Conservation (phyloP, 2,888 invertebrate species). For the Marronus borbonicus region DNA sequence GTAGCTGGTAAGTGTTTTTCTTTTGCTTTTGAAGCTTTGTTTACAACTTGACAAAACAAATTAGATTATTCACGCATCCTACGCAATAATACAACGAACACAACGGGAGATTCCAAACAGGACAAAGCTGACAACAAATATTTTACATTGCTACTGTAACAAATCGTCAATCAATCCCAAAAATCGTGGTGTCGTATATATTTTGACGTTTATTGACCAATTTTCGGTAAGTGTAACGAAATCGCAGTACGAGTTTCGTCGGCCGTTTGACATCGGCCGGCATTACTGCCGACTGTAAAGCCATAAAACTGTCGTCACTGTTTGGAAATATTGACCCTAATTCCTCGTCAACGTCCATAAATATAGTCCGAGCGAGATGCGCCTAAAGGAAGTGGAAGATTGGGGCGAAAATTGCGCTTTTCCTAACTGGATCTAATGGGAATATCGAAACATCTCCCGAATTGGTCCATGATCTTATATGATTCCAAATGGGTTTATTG, state of each 20-base stretch:
- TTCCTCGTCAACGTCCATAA: slow-evolving; percentile 37
- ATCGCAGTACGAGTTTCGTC: slow-evolving; percentile 33
- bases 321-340: slow-evolving; percentile 61
- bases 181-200: slow-evolving; percentile 41
- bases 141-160: slow-evolving; percentile 57
- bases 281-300: slow-evolving; percentile 59
- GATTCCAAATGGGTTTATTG: slow-evolving; percentile 39
- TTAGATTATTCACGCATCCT: slow-evolving; percentile 29
- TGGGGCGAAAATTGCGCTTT: slow-evolving; percentile 15
- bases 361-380: not conserved
- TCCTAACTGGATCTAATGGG: not conserved
- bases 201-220: slow-evolving; percentile 61
- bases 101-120: slow-evolving; percentile 9
- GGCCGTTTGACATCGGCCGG: slow-evolving; percentile 54
- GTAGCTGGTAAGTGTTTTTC: not conserved
- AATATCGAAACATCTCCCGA: slow-evolving; percentile 17
- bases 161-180: slow-evolving; percentile 55
- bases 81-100: slow-evolving; percentile 6
- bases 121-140: slow-evolving; percentile 34
- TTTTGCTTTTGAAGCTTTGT: slow-evolving; percentile 15
- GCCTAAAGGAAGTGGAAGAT: not conserved
- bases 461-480: slow-evolving; percentile 41
- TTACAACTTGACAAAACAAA: slow-evolving; percentile 34
- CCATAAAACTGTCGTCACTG: slow-evolving; percentile 63
- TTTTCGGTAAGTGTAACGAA: slow-evolving; percentile 57